Base-by-base conservation (phyloP, 2,797 vertebrate species). In the Lacerta agilis region DNA sequence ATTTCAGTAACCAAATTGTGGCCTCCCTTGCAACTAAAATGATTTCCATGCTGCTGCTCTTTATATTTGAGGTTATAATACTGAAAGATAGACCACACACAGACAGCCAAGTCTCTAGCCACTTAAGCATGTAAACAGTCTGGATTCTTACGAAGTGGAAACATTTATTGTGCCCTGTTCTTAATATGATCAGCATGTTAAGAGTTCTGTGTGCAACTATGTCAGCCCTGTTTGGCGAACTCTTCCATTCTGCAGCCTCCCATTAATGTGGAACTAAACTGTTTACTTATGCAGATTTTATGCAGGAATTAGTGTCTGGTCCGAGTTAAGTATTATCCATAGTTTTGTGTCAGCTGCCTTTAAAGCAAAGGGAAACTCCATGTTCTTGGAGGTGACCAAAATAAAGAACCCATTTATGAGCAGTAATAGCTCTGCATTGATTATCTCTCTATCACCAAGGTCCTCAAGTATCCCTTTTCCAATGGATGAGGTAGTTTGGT, bases 61-160 rank as follows among this genome's bases (percentile, higher is more conserved):
- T 94, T 94, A 95, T 96, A 95, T 97, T 97, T 96, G 8, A 95
- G 93, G 95, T 95, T 96, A 94, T 95, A 95, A 97, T 97, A 96
- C 96, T 97, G 97, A 97, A 96, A 97, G 97, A 96, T 96, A 90
- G 98, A 98, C 98, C 98, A 98, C 98, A 98, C 98, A 98, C 97
- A 96, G 95, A 97, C 95, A 97, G 96, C 95, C 96, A 95, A 96
- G 94, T 97, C 96, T 97, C 96, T 96, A 97, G 95, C 96, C 96
- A 97, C 97, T 97, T 97, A 96, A 0, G 79, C 97, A 89, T 97
- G 97, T 97, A 97, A 97, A 97, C 97, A 97, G 96, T 97, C 97
- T 97, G 96, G 95, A 94, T 97, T 97, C 96, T 96, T 97, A 96
- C 95, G 97, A 97, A 97, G 96, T 96, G 96, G 96, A 97, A 97